phyloP scores from a whole-genome alignment of 2,113 vertebrate species.

The Halcyon malimbica region DNA sequence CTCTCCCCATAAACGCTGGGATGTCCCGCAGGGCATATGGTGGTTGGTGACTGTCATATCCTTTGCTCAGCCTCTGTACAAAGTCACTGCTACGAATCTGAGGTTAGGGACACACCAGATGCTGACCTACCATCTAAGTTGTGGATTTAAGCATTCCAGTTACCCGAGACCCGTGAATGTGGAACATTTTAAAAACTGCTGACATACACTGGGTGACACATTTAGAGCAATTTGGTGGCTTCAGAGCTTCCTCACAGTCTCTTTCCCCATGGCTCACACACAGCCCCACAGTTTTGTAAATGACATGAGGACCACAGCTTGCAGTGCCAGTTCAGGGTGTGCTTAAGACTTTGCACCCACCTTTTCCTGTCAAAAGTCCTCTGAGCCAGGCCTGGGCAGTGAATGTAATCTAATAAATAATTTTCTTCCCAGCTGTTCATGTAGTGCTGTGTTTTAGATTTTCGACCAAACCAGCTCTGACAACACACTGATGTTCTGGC shows the following conservation, averaged over 20 bases:
- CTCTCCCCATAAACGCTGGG: rapidly evolving
- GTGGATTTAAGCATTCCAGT: neutral
- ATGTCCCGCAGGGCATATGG: rapidly evolving
- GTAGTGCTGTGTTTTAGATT: neutral
- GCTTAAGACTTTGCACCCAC: neutral
- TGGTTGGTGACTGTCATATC: neutral
- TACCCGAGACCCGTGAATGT: neutral
- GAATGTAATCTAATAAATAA: neutral
- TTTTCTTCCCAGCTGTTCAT: neutral
- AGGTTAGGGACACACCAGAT: neutral
- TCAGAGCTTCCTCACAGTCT: neutral
- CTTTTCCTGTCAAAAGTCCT: neutral
- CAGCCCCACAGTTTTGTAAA: neutral
- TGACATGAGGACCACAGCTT: neutral
- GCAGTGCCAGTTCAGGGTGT: neutral
- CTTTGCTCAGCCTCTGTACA: neutral
- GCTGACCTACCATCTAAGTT: neutral
- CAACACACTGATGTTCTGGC: neutral
- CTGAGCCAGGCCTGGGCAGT: neutral
- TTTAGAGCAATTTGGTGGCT: neutral
- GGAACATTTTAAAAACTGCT: neutral
- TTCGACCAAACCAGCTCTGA: neutral
- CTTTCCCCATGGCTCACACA: neutral
- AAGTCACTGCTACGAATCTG: neutral
- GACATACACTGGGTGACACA: neutral